A percentile compares a stretch with the other conserved stretches of the same genome.
These are phyloP conservation scores for Isoperla grammatica DNA, from an alignment of 2,888 invertebrate species.

Conservation along the genomic window DNA sequence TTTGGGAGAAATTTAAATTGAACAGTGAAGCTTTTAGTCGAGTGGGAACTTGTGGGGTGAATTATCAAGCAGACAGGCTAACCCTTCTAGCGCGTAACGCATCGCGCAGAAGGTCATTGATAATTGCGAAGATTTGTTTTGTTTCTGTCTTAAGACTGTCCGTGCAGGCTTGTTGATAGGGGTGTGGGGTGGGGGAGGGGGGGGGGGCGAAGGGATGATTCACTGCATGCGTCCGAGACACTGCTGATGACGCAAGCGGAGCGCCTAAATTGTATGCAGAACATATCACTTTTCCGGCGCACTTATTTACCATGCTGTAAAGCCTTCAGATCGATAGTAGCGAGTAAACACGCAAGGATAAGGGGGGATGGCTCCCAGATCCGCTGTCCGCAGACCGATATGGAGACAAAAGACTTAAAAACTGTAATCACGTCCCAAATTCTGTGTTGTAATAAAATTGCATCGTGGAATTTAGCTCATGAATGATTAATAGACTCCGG, in stretches of 20 bases:
- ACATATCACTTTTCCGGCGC: slow-evolving; percentile 35
- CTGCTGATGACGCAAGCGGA: slow-evolving; percentile 32
- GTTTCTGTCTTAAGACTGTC: slow-evolving; percentile 3
- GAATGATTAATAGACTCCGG: slow-evolving; percentile 28
- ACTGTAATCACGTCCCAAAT: slow-evolving; percentile 25
- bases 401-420: background rate
- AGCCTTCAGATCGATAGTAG: slow-evolving; percentile 33
- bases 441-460: slow-evolving; percentile 26
- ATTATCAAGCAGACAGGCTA: too few relatives aligned
- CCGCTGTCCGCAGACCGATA: slow-evolving; percentile 16
- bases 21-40: background rate
- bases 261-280: slow-evolving; percentile 35
- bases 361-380: slow-evolving; percentile 25
- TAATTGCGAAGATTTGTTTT: background rate
- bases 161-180: too few relatives aligned
- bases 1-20: slow-evolving; percentile 11
- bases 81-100: too few relatives aligned
- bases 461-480: slow-evolving; percentile 21
- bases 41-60: background rate
- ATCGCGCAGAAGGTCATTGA: background rate
- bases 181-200: background rate
- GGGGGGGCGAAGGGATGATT: slow-evolving; percentile 19
- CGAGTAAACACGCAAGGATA: slow-evolving; percentile 35
- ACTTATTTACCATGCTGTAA: slow-evolving; percentile 36
- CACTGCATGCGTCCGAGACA: slow-evolving; percentile 28